Base-by-base conservation (phyloP, 2,113 vertebrate genomes). In the Ameiurus melas region DNA sequence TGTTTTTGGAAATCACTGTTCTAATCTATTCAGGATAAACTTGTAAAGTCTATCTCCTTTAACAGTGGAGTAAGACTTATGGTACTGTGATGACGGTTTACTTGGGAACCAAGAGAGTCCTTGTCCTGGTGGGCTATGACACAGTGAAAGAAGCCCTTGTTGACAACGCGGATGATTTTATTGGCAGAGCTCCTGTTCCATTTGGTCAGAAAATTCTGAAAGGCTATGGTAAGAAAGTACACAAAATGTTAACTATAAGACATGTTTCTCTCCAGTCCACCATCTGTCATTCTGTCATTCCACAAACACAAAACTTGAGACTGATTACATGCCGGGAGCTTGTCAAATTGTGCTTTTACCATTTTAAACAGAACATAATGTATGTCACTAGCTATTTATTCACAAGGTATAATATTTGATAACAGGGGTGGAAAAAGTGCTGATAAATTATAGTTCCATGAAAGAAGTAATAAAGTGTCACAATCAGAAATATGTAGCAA, bases 111-210 rank as follows among this genome's bases (percentile, higher is more conserved):
- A 91, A 92, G 85, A 91, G 94, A 6, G 6, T 71, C 0, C 93
- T 96, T 12, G 91, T 94, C 14, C 89, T 97, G 81, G 90, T 93
- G 0, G 95, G 94, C 1, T 95, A 94, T 39, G 92, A 96, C 1
- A 70, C 93, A 0, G 94, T 96, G 36, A 94, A 93, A 77, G 95
- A 95, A 70, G 94, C 95, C 3, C 89, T 96, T 79, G 90, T 95
- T 91, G 94, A 96, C 86, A 92, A 93, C 0, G 94, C 92, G 0
- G 95, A 95, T 0, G 94, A 96, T 25, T 96, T 97, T 83, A 62
- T 89, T 19, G 94, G 92, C 39, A 93, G 95, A 90, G 93, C 90
- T 0, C 89, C 78, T 0, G 0, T 94, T 10, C 92, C 95, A 0
- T 64, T 95, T 0, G 0, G 89, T 0, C 0, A 92, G 0, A 95